Evolutionary conservation across 2,113 vertebrate genomes (phyloP).

Genomic region (Urocitellus parryii): DNA sequence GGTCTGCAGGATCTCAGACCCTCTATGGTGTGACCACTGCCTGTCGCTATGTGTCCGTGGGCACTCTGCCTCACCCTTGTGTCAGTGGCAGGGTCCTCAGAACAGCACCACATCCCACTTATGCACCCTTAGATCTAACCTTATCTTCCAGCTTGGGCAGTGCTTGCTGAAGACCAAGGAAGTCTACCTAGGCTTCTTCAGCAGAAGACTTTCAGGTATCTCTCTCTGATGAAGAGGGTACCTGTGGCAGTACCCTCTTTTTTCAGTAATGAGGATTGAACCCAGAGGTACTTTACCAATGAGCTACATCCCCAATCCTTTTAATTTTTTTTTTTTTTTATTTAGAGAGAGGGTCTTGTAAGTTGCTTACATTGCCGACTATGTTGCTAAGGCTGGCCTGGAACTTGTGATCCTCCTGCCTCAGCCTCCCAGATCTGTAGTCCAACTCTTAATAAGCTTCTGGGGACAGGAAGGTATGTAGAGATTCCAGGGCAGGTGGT

Average conservation of each 20-base stretch:
- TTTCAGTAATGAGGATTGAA: too few relatives aligned
- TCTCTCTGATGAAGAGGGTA: background rate
- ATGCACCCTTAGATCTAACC: background rate
- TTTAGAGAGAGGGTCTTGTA: too few relatives aligned
- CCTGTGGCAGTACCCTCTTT: background rate
- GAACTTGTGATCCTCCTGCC: too few relatives aligned
- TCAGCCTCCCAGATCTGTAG: too few relatives aligned
- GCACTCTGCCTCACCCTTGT: background rate
- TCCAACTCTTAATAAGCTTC: background rate
- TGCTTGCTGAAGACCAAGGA: background rate
- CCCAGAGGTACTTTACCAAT: too few relatives aligned
- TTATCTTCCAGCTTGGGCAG: background rate
- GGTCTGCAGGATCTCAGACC: background rate
- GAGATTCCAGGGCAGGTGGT: background rate
- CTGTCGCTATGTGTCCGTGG: background rate
- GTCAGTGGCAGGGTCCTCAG: background rate
- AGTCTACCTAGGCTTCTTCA: background rate
- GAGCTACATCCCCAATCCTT: too few relatives aligned
- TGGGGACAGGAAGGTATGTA: background rate
- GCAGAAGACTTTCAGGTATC: background rate
- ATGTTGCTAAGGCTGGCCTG: too few relatives aligned
- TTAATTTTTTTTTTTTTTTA: too few relatives aligned
- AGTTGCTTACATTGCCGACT: too few relatives aligned
- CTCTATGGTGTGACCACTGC: background rate
- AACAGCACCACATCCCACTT: background rate